These are phyloP conservation scores for Chrysolina oricalcia DNA, from an alignment of 2,888 invertebrate genomes.

Conservation along the genomic window DNA sequence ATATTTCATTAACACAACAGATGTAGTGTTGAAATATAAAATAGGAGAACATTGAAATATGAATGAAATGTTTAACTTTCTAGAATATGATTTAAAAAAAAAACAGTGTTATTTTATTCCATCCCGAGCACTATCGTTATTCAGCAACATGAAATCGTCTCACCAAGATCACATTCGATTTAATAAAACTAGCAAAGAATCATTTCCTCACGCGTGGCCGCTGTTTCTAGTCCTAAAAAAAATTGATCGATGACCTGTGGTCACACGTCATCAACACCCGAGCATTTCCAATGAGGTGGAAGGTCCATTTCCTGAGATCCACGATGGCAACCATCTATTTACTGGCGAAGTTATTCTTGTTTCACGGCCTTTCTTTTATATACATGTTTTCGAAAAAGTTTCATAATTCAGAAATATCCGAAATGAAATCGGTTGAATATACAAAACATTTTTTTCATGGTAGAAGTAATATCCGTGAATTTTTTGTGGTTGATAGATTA, in stretches of 20 bases:
- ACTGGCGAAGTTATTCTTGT: constrained; percentile 40
- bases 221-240: constrained; percentile 46
- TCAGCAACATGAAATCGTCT: not conserved
- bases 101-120: not conserved
- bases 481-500: no score
- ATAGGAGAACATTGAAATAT: no score
- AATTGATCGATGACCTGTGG: constrained; percentile 64
- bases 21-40: no score
- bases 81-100: not conserved
- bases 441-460: no score
- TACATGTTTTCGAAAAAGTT: not conserved
- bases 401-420: not conserved
- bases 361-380: constrained; percentile 29
- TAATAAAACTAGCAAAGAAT: constrained; percentile 31
- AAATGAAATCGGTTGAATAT: not conserved
- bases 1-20: no score
- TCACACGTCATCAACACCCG: constrained; percentile 65
- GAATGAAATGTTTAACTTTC: no score
- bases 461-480: no score
- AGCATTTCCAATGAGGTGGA: constrained; percentile 65
- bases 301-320: constrained; percentile 63
- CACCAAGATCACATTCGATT: not conserved
- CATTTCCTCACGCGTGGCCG: constrained; percentile 49
- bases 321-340: constrained; percentile 40
- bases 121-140: not conserved